phyloP scores from a whole-genome alignment of 2,113 vertebrate species.

The Smithornis capensis region DNA sequence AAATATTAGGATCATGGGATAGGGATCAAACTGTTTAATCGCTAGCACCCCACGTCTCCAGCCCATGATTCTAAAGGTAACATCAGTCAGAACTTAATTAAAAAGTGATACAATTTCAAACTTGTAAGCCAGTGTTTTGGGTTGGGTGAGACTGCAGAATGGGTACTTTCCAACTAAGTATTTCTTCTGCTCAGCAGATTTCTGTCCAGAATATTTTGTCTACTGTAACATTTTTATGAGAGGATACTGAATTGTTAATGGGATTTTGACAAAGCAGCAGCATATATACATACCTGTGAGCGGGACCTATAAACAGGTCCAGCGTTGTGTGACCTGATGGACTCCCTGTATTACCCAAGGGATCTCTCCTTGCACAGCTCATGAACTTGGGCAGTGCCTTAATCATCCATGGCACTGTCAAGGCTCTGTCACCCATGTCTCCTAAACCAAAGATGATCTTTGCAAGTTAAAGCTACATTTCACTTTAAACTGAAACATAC shows the following conservation, averaged over 20 bases:
- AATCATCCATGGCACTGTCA: neutral
- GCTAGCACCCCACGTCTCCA: neutral
- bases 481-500: neutral
- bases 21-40: slow-evolving; percentile 25
- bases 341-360: neutral
- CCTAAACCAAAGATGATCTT: neutral
- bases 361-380: neutral
- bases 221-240: neutral
- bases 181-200: slow-evolving; percentile 58
- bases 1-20: neutral
- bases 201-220: slow-evolving; percentile 48
- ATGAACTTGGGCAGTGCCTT: neutral
- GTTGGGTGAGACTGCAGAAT: slow-evolving; percentile 46
- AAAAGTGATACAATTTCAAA: slow-evolving; percentile 51
- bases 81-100: slow-evolving; percentile 49
- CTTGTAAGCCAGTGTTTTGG: slow-evolving; percentile 60
- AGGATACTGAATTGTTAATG: neutral
- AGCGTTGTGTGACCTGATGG: neutral
- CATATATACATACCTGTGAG: neutral
- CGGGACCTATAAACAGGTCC: neutral
- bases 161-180: slow-evolving; percentile 56
- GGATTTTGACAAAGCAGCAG: neutral
- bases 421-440: neutral
- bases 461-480: neutral
- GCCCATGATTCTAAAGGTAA: slow-evolving; percentile 11